Base-by-base conservation (phyloP, 2,797 vertebrate species). In the Perodicticus potto region DNA sequence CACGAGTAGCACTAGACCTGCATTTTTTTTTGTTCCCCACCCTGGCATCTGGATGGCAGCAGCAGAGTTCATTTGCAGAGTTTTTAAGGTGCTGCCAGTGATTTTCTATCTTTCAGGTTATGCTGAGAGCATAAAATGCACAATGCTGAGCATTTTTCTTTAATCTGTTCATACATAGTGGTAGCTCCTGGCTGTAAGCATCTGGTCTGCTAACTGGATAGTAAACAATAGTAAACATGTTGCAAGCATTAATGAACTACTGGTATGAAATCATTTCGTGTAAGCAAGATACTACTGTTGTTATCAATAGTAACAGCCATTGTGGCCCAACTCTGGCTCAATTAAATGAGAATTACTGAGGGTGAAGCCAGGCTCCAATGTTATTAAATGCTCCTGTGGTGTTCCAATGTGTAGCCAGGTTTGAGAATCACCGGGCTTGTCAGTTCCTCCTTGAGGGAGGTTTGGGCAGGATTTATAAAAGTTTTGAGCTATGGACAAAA, bases 211-310 rank as follows among this genome's bases (percentile, higher is more conserved):
- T 88, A 85, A 90, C 61, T 89, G 69, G 76, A 23, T 70, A 59
- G 80, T 93, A 94, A 90, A 85, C 69, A 92, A 81, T 17, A 92
- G 88, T 78, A 85, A 83, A 90, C 72, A 53, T 34, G 25, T 70
- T 74, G 7, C 19, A 76, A 59, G 57, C 57, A 63, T 82, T 82
- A 88, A 82, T 87, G 74, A 91, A 55, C 19, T 45, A 55, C 72
- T 81, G 77, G 55, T 57, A 69, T 92, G 59, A 83, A 93, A 93
- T 73, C 3, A 49, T 69, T 81, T 81, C 23, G 3, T 78, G 65
- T 86, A 83, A 83, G 92, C 55, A 93, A 93, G 70, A 55, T 29
- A 27, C 29, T 72, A 7, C 43, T 86, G 32, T 59, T 80, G 45
- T 81, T 94, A 37, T 70, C 67, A 82, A 17, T 86, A 70, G 40